Percentiles rank a stretch among this genome's conserved stretches.
phyloP scores from a whole-genome alignment of 2,113 vertebrate species.

The Vombatus ursinus region DNA sequence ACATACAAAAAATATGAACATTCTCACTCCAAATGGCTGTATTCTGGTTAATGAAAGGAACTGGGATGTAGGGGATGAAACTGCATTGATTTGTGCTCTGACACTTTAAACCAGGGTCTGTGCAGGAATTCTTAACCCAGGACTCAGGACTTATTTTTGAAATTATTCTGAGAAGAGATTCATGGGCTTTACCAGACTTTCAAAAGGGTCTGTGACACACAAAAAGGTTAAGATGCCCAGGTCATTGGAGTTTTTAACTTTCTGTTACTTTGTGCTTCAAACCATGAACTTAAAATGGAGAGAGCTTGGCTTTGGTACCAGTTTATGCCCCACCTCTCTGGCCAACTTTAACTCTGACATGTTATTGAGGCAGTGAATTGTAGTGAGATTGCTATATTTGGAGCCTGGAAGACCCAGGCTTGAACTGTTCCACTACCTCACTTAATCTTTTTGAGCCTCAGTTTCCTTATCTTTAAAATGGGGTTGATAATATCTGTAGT shows the following conservation, averaged over 20 bases:
- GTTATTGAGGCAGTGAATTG: background rate
- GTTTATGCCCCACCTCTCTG: background rate
- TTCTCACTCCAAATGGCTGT: background rate
- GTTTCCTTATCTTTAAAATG: background rate
- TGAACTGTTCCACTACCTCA: background rate
- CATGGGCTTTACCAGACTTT: background rate
- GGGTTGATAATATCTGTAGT: background rate
- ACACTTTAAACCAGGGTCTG: background rate
- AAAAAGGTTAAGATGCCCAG: background rate
- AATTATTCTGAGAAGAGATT: background rate
- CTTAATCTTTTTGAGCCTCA: background rate
- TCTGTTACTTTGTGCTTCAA: background rate
- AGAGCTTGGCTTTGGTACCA: constrained; percentile 32
- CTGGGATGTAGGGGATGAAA: background rate
- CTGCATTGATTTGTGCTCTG: background rate
- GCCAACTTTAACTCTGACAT: background rate
- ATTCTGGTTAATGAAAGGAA: background rate
- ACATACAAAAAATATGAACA: background rate
- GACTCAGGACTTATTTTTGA: background rate
- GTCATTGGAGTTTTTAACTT: background rate
- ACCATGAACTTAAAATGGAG: constrained; percentile 7
- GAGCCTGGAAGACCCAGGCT: background rate
- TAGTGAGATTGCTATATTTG: background rate
- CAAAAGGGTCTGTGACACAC: constrained; percentile 15
- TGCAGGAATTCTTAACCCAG: background rate